Percentiles rank a stretch among this genome's conserved stretches.
phyloP scores from a whole-genome alignment of 2,113 vertebrate species.

The Misgurnus anguillicaudatus region DNA sequence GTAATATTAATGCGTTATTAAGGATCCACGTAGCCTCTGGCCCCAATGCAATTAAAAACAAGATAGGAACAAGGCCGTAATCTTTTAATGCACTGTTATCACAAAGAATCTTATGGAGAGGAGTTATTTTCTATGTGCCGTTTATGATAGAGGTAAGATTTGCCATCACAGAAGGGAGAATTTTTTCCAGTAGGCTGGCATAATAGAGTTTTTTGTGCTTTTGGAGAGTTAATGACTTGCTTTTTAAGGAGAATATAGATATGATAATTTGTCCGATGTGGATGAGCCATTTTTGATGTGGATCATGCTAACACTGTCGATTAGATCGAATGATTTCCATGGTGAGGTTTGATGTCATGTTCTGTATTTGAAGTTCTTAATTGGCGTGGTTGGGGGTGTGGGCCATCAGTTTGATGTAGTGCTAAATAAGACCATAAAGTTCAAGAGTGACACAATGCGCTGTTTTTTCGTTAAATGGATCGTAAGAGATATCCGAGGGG shows the following conservation, averaged over 20 bases:
- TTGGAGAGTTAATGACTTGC: conserved; percentile 57
- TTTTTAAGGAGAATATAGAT: conserved; percentile 52
- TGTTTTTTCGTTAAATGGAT: background rate
- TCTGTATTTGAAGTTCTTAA: conserved; percentile 53
- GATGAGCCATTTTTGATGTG: conserved; percentile 53
- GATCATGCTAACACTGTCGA: conserved; percentile 49
- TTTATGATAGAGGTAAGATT: conserved; percentile 49
- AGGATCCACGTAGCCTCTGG: conserved; percentile 31
- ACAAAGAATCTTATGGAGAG: conserved; percentile 43
- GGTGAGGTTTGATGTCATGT: conserved; percentile 44
- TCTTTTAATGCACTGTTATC: conserved; percentile 46
- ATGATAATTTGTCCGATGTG: conserved; percentile 52
- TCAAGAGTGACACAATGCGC: conserved; percentile 23
- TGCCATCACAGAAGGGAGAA: conserved; percentile 45
- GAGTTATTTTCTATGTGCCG: conserved; percentile 38
- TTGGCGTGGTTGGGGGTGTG: conserved; percentile 39
- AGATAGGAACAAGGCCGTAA: conserved; percentile 43
- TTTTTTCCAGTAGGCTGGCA: conserved; percentile 43
- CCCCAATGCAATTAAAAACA: conserved; percentile 42
- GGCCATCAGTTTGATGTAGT: conserved; percentile 31
- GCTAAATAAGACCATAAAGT: conserved; percentile 31
- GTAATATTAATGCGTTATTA: conserved; percentile 45
- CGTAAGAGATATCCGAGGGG: background rate
- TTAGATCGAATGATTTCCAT: conserved; percentile 49
- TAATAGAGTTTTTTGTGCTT: conserved; percentile 52